Percentiles rank a stretch among this genome's conserved stretches.
Evolutionary conservation across 1,140 invertebrate species (phyloP).

Genomic region (Formica exsecta): DNA sequence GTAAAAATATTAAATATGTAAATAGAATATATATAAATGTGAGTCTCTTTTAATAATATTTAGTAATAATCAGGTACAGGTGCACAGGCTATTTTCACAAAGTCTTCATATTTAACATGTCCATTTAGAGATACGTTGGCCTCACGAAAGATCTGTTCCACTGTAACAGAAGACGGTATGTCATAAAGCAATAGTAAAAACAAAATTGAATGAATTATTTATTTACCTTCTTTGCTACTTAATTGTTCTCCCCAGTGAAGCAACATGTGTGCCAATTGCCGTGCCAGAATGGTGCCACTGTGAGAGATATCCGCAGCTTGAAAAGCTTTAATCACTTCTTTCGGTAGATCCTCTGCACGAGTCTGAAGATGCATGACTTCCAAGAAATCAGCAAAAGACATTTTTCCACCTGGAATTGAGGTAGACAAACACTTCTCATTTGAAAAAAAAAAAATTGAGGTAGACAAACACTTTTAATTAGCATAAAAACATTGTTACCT

Average conservation of each 20-base stretch:
- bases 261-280: slow-evolving; percentile 95
- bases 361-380: slow-evolving; percentile 98
- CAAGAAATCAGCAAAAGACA: slow-evolving; percentile 98
- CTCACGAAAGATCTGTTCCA: slow-evolving; percentile 97
- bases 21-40: slow-evolving; percentile 11
- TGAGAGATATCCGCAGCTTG: slow-evolving; percentile 92
- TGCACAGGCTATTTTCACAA: slow-evolving; percentile 97
- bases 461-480: background rate
- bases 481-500: slow-evolving; percentile 84
- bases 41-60: slow-evolving; percentile 55
- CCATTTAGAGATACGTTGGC: slow-evolving; percentile 95
- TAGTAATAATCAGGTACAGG: slow-evolving; percentile 98
- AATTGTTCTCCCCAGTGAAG: slow-evolving; percentile 97
- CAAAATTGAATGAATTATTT: slow-evolving; percentile 23
- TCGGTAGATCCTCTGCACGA: slow-evolving; percentile 94
- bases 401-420: slow-evolving; percentile 91
- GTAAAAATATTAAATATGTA: slow-evolving; percentile 25
- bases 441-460: slow-evolving; percentile 72
- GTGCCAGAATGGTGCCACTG: slow-evolving; percentile 92
- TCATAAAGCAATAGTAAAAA: slow-evolving; percentile 31
- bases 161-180: slow-evolving; percentile 86
- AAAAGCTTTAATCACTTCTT: slow-evolving; percentile 96
- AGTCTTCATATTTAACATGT: slow-evolving; percentile 95
- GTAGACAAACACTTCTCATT: background rate
- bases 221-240: slow-evolving; percentile 93